Conservation (phyloP, 2,797 vertebrate species). For the Hephaestus fuliginosus region DNA sequence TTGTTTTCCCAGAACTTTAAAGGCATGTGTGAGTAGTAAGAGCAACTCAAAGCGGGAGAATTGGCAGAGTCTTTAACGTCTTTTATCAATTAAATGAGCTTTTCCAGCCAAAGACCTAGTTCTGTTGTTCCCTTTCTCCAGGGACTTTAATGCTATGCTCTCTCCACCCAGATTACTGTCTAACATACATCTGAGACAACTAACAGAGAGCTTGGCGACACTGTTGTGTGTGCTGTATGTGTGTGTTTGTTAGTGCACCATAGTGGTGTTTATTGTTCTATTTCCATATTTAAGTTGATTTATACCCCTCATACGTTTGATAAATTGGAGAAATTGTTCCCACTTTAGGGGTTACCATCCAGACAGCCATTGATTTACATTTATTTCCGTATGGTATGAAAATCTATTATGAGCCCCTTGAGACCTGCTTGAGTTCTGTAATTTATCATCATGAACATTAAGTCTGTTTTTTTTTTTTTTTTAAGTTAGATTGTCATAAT, state of each 20-base stretch:
- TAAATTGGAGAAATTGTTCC: neutral
- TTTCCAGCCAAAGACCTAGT: constrained; percentile 12
- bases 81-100: constrained; percentile 35
- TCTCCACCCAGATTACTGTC: constrained; percentile 6
- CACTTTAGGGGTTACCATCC: neutral
- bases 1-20: constrained; percentile 21
- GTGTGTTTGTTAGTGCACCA: neutral
- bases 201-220: neutral
- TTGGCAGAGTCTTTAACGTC: neutral
- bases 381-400: neutral
- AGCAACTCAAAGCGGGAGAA: constrained; percentile 3
- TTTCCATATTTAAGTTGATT: neutral
- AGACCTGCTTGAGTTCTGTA: neutral
- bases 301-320: neutral
- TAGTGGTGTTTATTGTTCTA: neutral
- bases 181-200: neutral
- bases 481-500: neutral
- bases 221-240: neutral
- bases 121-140: constrained; percentile 7
- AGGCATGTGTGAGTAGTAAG: constrained; percentile 14
- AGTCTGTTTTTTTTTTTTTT: neutral
- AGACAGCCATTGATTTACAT: constrained; percentile 16
- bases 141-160: neutral
- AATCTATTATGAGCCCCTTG: neutral
- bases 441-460: neutral